Conservation (phyloP, 1,140 invertebrate species). For the Drosophila funebris region DNA sequence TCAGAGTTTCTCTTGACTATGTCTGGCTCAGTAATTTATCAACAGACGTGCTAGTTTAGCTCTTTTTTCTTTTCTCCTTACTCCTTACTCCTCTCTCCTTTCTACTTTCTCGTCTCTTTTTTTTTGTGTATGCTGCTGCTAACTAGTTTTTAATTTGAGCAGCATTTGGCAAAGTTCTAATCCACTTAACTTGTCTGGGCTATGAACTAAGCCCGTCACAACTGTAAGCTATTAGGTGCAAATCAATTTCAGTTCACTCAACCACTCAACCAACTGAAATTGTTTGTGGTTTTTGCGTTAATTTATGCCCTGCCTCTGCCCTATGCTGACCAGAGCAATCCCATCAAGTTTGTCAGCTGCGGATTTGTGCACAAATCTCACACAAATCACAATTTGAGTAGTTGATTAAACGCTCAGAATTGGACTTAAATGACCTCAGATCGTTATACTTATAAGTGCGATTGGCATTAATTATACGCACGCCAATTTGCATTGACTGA, state of each 20-base stretch:
- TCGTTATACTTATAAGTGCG: constrained; percentile 20
- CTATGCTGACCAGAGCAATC: not conserved
- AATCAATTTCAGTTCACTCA: constrained; percentile 41
- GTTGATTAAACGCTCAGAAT: constrained; percentile 43
- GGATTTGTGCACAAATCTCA: constrained; percentile 39
- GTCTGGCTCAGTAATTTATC: constrained; percentile 27
- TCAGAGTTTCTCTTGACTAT: constrained; percentile 26
- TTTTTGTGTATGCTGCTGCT: constrained; percentile 1
- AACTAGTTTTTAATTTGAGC: constrained; percentile 61
- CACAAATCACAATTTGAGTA: constrained; percentile 48
- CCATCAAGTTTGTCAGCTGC: constrained; percentile 36
- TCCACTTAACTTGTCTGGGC: constrained; percentile 47
- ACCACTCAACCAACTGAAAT: not conserved
- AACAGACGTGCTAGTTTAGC: constrained; percentile 47
- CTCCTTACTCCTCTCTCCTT: constrained; percentile 3
- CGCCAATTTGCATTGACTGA: constrained; percentile 17
- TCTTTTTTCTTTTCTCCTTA: not conserved
- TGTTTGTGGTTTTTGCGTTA: constrained; percentile 32
- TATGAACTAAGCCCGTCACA: constrained; percentile 1
- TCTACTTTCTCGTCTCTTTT: constrained; percentile 1
- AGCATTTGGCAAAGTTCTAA: constrained; percentile 49
- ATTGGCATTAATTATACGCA: constrained; percentile 37
- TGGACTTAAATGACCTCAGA: constrained; percentile 25
- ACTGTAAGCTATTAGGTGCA: constrained; percentile 28
- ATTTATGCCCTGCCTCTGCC: constrained; percentile 30